These are phyloP conservation scores for Helicorthomorpha holstii DNA, from an alignment of 1,140 invertebrate species.

Conservation along the genomic window DNA sequence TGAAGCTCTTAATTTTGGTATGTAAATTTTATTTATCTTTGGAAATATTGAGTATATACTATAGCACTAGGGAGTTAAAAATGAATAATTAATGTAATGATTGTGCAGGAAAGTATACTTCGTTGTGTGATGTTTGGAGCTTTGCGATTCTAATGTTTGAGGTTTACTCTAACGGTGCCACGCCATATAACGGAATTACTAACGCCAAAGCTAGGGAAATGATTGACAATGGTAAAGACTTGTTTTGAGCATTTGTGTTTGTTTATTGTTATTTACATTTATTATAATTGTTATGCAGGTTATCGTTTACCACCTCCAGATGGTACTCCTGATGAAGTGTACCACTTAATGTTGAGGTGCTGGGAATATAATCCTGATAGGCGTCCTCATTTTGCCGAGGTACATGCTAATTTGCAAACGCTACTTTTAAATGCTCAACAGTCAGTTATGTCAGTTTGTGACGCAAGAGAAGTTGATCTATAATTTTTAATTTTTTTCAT, in stretches of 20 bases:
- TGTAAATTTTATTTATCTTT: slow-evolving; percentile 14
- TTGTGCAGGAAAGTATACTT: slow-evolving; percentile 96
- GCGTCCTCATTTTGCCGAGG: slow-evolving; percentile 78
- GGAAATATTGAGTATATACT: slow-evolving; percentile 10
- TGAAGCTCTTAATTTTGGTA: slow-evolving; percentile 88
- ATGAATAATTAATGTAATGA: slow-evolving; percentile 6
- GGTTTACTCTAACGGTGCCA: slow-evolving; percentile 82
- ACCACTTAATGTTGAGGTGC: slow-evolving; percentile 74
- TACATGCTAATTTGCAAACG: slow-evolving; percentile 21
- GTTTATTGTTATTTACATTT: not conserved
- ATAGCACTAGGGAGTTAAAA: not conserved
- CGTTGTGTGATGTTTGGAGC: slow-evolving; percentile 95
- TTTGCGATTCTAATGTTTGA: slow-evolving; percentile 95
- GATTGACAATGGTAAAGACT: too few species aligned
- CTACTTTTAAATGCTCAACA: too few species aligned
- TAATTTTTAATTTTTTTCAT: too few species aligned
- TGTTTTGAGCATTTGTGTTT: not conserved
- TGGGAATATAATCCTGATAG: slow-evolving; percentile 86
- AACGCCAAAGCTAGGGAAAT: slow-evolving; percentile 82
- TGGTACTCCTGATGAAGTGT: slow-evolving; percentile 71
- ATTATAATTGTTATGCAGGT: slow-evolving; percentile 38
- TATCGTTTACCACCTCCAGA: slow-evolving; percentile 84
- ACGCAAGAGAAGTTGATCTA: too few species aligned
- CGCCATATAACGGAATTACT: slow-evolving; percentile 83
- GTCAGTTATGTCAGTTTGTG: too few species aligned